phyloP scores from a whole-genome alignment of 92 coral and sea anemone genomes.

The Phenganax marumi region DNA sequence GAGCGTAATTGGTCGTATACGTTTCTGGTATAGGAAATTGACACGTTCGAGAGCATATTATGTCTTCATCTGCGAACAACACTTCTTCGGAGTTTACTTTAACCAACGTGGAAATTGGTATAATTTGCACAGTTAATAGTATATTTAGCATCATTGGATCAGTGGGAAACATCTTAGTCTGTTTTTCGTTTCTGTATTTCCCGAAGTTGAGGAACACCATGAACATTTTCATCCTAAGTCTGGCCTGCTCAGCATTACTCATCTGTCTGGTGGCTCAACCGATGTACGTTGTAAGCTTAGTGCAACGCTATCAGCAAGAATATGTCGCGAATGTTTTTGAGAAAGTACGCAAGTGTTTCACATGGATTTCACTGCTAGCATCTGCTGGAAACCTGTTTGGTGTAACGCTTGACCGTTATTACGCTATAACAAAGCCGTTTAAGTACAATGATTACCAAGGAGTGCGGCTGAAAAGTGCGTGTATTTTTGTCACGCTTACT shows the following conservation, averaged over 20 bases:
- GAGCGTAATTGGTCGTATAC: neutral
- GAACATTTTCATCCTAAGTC: conserved; percentile 72
- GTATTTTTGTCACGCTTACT: conserved; percentile 47
- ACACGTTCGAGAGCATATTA: neutral
- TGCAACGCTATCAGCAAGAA: conserved; percentile 58
- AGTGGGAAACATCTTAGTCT: conserved; percentile 74
- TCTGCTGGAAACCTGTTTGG: conserved; percentile 85
- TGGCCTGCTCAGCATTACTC: conserved; percentile 80
- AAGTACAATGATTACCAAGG: conserved; percentile 52
- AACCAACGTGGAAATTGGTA: conserved; percentile 52
- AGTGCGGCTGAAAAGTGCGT: conserved; percentile 50
- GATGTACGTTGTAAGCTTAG: conserved; percentile 71
- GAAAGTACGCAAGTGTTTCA: conserved; percentile 64
- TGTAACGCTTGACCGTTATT: conserved; percentile 82
- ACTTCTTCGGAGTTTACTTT: conserved; percentile 23
- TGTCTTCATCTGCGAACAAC: conserved; percentile 8
- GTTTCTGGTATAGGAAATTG: neutral
- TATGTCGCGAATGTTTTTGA: conserved; percentile 40
- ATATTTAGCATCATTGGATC: conserved; percentile 75
- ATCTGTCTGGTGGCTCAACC: conserved; percentile 86
- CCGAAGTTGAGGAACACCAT: conserved; percentile 67
- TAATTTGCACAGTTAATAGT: conserved; percentile 65
- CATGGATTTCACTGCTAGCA: conserved; percentile 81
- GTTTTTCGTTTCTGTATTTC: conserved; percentile 61
- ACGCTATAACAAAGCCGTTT: conserved; percentile 77